Evolutionary conservation across 1,140 invertebrate species (phyloP).

Genomic region (Drosophila pectinifera): DNA sequence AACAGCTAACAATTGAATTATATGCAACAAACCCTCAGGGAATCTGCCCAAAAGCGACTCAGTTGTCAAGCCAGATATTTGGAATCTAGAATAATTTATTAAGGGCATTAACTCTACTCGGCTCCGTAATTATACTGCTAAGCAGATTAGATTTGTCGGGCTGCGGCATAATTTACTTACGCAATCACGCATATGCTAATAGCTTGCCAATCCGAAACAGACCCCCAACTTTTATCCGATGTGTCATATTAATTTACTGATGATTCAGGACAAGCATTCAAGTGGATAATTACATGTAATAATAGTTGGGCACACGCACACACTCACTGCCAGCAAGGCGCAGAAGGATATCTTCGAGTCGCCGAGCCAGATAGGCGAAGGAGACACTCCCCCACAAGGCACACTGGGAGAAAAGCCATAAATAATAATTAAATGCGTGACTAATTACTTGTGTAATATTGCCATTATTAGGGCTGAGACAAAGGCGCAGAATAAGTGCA

Average conservation of each 20-base stretch:
- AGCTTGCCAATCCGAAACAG: constrained; percentile 39
- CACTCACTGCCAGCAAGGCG: neutral
- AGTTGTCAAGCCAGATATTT: constrained; percentile 6
- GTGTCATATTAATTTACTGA: constrained; percentile 28
- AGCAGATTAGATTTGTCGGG: constrained; percentile 9
- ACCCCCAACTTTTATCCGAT: constrained; percentile 34
- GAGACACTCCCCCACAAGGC: constrained; percentile 9
- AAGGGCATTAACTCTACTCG: constrained; percentile 6
- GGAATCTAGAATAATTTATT: neutral
- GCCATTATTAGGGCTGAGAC: constrained; percentile 66
- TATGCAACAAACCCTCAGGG: neutral
- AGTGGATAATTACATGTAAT: constrained; percentile 48
- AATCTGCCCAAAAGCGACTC: neutral
- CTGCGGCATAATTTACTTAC: constrained; percentile 32
- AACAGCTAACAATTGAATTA: neutral
- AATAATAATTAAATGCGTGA: constrained; percentile 84
- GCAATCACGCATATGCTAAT: constrained; percentile 32
- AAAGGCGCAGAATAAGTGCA: constrained; percentile 47
- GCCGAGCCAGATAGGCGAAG: constrained; percentile 23
- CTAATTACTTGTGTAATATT: constrained; percentile 84
- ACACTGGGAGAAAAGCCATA: constrained; percentile 43
- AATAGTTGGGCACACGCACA: constrained; percentile 33
- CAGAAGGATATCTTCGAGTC: constrained; percentile 26
- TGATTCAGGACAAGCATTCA: constrained; percentile 35
- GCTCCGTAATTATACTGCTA: constrained; percentile 6